phyloP scores from a whole-genome alignment of 1,140 invertebrate genomes.

The Centruroides vittatus region DNA sequence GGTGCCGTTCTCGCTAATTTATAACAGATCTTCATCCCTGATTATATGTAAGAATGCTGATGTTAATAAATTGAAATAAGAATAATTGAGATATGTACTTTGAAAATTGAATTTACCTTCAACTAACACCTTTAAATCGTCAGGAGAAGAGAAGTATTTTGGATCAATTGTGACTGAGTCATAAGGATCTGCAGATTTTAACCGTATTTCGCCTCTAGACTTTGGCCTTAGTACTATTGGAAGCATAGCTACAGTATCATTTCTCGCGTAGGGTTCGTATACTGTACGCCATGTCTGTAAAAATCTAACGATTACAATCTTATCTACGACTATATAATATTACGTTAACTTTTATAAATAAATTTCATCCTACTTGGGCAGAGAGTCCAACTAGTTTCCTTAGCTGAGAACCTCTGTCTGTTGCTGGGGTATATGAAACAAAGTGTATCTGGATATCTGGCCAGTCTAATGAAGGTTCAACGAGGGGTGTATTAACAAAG shows the following conservation, averaged over 20 bases:
- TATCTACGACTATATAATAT: too few relatives aligned
- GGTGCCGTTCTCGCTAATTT: background rate
- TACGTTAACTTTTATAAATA: too few relatives aligned
- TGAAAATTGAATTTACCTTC: slow-evolving; percentile 49
- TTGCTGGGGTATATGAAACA: slow-evolving; percentile 73
- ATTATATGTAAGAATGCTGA: background rate
- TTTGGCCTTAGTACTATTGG: slow-evolving; percentile 61
- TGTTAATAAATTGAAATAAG: background rate
- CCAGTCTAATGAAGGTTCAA: slow-evolving; percentile 64
- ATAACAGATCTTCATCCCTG: background rate
- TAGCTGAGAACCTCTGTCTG: slow-evolving; percentile 50
- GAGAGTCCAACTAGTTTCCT: slow-evolving; percentile 43
- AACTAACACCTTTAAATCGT: slow-evolving; percentile 55
- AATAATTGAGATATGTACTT: slow-evolving; percentile 7
- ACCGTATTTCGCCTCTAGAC: slow-evolving; percentile 61
- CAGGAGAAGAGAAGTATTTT: slow-evolving; percentile 69
- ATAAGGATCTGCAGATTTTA: slow-evolving; percentile 61
- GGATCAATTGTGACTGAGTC: slow-evolving; percentile 73
- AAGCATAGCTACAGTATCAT: slow-evolving; percentile 44
- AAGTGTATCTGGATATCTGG: slow-evolving; percentile 83
- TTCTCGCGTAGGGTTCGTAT: slow-evolving; percentile 12
- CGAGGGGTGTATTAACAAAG: slow-evolving; percentile 71
- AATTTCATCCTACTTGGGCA: too few relatives aligned
- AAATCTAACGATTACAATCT: too few relatives aligned
- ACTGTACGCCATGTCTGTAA: slow-evolving; percentile 15